These are phyloP conservation scores for Myrmecophaga tridactyla DNA, from an alignment of 2,113 vertebrate genomes.

Conservation along the genomic window DNA sequence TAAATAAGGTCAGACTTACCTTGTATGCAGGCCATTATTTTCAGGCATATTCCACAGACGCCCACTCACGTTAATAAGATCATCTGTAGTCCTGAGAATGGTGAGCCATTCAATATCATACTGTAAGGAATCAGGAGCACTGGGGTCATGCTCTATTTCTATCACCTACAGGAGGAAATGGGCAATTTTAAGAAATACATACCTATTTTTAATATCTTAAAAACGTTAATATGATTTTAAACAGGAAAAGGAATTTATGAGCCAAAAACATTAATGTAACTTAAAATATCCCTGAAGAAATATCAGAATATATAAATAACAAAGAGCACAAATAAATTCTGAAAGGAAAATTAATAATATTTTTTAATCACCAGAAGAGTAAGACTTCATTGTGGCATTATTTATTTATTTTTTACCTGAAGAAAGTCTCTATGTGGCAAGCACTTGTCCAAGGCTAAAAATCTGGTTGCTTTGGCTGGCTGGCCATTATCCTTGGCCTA, in stretches of 20 bases:
- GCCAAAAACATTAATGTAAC: background rate
- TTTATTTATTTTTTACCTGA: constrained; percentile 87
- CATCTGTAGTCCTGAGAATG: constrained; percentile 91
- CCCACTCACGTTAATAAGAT: constrained; percentile 86
- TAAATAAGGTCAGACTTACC: constrained; percentile 77
- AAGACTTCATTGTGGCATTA: constrained; percentile 3
- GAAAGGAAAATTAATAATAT: background rate
- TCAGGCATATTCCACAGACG: constrained; percentile 92
- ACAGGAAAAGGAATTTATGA: background rate
- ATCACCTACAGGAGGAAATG: constrained; percentile 82
- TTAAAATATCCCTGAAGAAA: background rate
- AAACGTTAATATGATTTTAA: constrained; percentile 2
- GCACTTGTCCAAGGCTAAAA: constrained; percentile 98
- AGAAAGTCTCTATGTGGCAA: constrained; percentile 95
- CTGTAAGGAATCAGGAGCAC: constrained; percentile 88
- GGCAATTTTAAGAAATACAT: constrained; percentile 1
- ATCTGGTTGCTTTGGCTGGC: constrained; percentile 92
- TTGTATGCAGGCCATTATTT: constrained; percentile 91
- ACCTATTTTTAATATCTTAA: constrained; percentile 30
- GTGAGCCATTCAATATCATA: constrained; percentile 97
- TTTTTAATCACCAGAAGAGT: constrained; percentile 27
- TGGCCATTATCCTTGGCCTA: constrained; percentile 83
- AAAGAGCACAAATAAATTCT: constrained; percentile 35
- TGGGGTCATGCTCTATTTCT: constrained; percentile 91
- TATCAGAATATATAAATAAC: constrained; percentile 7